These are phyloP conservation scores for Zoanthus gigantus DNA, from an alignment of 92 coral and sea anemone genomes.

Conservation along the genomic window DNA sequence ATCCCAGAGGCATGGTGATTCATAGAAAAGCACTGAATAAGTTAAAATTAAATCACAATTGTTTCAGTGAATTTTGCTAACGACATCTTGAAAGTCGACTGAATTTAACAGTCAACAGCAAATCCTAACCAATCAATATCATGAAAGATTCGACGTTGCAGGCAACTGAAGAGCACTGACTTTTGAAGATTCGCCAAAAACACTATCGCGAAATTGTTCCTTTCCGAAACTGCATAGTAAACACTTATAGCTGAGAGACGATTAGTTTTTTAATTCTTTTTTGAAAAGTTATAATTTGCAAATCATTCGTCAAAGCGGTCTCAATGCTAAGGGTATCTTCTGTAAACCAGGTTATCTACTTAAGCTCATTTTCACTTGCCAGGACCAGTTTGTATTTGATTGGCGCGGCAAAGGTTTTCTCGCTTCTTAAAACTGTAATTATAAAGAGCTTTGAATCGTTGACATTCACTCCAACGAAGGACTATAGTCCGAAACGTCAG, in stretches of 20 bases:
- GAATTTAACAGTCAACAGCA: background rate
- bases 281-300: background rate
- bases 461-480: too few relatives aligned
- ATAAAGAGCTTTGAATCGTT: background rate
- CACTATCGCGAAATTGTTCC: background rate
- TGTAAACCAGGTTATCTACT: background rate
- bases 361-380: background rate
- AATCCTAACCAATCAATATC: background rate
- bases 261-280: background rate
- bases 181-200: background rate
- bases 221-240: background rate
- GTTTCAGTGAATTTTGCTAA: background rate
- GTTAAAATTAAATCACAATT: background rate
- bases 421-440: background rate
- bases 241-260: background rate
- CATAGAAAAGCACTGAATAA: background rate
- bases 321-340: background rate
- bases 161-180: background rate
- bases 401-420: background rate
- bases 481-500: too few relatives aligned
- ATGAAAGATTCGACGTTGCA: background rate
- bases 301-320: background rate
- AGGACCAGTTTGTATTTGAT: background rate
- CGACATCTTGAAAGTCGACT: background rate
- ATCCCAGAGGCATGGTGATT: background rate